A percentile compares a stretch with the other conserved stretches of the same genome.
These are phyloP conservation scores for Patagioenas fasciata DNA, from an alignment of 2,113 vertebrate species.

Conservation along the genomic window DNA sequence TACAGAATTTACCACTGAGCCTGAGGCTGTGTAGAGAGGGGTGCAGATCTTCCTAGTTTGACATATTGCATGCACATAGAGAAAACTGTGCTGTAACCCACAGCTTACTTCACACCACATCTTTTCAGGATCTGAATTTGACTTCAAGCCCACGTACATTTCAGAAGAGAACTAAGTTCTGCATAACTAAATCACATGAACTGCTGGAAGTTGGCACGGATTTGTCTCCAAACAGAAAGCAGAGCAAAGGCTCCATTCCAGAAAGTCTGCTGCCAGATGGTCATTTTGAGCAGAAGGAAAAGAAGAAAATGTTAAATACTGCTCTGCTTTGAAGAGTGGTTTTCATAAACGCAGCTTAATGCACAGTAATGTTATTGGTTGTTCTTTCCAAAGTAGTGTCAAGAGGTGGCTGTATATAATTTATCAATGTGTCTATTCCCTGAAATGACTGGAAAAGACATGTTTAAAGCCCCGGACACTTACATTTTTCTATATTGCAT, in stretches of 20 bases:
- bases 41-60: neutral
- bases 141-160: conserved; percentile 3
- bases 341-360: neutral
- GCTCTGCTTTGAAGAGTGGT: neutral
- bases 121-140: conserved; percentile 33
- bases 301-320: conserved; percentile 40
- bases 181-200: conserved; percentile 13
- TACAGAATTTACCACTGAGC: neutral
- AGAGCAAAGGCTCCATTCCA: neutral
- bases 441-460: neutral
- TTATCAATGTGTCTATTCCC: neutral
- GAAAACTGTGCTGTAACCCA: neutral
- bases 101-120: conserved; percentile 16
- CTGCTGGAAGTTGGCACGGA: conserved; percentile 39
- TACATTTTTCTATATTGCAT: neutral
- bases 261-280: conserved; percentile 46
- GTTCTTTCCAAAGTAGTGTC: neutral
- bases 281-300: conserved; percentile 35
- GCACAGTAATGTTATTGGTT: neutral
- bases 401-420: neutral
- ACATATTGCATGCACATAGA: neutral
- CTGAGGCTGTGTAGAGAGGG: neutral
- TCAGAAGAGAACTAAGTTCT: conserved; percentile 21
- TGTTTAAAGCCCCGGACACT: neutral
- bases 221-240: conserved; percentile 25